Conservation (phyloP, 2,113 vertebrate species). For the Sporophila hypoxantha region DNA sequence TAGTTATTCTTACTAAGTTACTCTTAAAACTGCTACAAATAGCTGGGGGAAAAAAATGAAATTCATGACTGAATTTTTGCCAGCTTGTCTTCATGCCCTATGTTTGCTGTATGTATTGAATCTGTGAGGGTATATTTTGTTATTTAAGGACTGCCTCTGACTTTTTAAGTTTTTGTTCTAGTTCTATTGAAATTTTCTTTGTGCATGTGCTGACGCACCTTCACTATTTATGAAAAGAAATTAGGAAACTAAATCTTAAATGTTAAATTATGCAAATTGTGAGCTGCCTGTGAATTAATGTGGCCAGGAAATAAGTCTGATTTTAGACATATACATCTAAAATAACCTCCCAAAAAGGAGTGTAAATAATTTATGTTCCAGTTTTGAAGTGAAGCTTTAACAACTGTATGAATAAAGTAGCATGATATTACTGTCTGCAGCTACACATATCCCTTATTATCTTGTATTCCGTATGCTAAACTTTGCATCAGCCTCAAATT, state of each 20-base stretch:
- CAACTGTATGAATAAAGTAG: background rate
- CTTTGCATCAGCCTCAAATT: background rate
- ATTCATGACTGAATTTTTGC: background rate
- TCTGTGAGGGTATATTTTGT: background rate
- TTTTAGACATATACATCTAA: background rate
- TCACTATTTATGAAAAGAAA: background rate
- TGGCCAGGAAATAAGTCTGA: background rate
- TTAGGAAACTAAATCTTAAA: background rate
- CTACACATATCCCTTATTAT: background rate
- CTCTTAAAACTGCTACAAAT: background rate
- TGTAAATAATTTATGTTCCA: background rate
- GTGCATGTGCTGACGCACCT: background rate
- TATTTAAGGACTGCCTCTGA: fast-evolving
- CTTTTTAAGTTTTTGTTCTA: background rate
- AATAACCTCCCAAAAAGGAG: background rate
- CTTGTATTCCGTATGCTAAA: background rate
- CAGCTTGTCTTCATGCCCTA: background rate
- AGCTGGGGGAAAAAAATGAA: fast-evolving
- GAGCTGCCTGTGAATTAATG: background rate
- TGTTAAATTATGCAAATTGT: background rate
- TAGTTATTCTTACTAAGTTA: background rate
- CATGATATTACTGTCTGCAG: background rate
- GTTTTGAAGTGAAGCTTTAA: background rate
- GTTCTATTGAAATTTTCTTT: background rate
- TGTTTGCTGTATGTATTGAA: background rate